Evolutionary conservation across 2,113 vertebrate genomes (phyloP).

Genomic region (Oryzias curvinotus): DNA sequence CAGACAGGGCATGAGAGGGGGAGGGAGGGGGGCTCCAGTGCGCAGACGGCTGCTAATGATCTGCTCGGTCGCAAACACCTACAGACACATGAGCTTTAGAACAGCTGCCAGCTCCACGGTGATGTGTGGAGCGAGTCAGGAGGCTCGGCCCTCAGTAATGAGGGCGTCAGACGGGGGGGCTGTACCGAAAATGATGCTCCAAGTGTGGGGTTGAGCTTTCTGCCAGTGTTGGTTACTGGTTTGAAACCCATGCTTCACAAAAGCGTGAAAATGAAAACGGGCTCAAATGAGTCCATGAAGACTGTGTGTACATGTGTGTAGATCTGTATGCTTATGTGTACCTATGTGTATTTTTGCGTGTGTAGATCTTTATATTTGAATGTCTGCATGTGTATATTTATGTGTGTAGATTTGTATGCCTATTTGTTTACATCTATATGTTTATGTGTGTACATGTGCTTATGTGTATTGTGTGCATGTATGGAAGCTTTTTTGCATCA

Average conservation of each 20-base stretch:
- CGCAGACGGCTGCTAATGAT: conserved; percentile 54
- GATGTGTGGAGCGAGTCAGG: conserved; percentile 28
- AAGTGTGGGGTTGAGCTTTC: too few species aligned
- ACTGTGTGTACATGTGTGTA: background rate
- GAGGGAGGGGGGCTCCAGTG: conserved; percentile 22
- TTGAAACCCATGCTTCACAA: too few species aligned
- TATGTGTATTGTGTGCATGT: too few species aligned
- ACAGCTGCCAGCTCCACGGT: background rate
- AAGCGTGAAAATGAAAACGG: too few species aligned
- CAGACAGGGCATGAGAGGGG: conserved; percentile 9
- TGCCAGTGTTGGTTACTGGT: too few species aligned
- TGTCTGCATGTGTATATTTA: background rate
- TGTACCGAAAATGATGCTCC: too few species aligned
- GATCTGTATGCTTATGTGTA: background rate
- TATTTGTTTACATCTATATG: background rate
- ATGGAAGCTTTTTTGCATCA: too few species aligned
- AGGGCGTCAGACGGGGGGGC: conserved; percentile 19
- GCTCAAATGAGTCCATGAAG: too few species aligned
- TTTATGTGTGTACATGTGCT: background rate
- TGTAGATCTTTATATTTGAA: background rate
- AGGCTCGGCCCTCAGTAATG: conserved; percentile 45
- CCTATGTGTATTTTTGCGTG: background rate
- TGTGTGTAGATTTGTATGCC: background rate
- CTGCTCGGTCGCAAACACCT: conserved; percentile 21
- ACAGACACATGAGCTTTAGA: too few species aligned